Conservation (phyloP, 1,140 invertebrate species). For the Eumaeus atala region DNA sequence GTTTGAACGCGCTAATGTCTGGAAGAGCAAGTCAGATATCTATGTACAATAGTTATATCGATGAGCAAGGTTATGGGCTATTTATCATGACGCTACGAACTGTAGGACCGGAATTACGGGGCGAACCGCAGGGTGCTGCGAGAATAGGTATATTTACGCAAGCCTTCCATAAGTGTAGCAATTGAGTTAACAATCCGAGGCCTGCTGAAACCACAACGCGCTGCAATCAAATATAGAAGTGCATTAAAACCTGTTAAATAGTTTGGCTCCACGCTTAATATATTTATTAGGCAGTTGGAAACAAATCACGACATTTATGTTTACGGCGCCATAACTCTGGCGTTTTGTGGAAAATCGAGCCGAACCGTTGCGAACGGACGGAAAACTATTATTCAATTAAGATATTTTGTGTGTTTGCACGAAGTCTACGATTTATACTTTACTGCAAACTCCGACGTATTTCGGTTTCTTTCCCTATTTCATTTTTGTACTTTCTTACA, state of each 20-base stretch:
- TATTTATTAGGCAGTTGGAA: slow-evolving; percentile 12
- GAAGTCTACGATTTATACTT: not conserved
- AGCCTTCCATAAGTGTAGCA: too few species aligned
- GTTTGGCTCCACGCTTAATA: slow-evolving; percentile 12
- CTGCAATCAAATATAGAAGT: not conserved
- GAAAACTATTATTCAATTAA: slow-evolving; percentile 18
- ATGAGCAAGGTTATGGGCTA: too few species aligned
- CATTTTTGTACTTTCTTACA: too few species aligned
- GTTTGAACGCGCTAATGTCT: too few species aligned
- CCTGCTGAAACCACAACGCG: not conserved
- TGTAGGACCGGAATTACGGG: too few species aligned
- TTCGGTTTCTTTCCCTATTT: too few species aligned
- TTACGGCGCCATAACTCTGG: slow-evolving; percentile 8
- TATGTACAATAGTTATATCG: too few species aligned
- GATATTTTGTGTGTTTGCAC: slow-evolving; percentile 17
- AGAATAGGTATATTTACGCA: too few species aligned
- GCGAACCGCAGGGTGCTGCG: too few species aligned
- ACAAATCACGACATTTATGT: slow-evolving; percentile 12
- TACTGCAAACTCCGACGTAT: not conserved
- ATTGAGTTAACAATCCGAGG: too few species aligned
- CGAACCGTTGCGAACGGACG: not conserved
- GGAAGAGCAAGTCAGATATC: too few species aligned
- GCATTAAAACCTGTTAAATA: slow-evolving; percentile 11
- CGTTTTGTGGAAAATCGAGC: slow-evolving; percentile 12
- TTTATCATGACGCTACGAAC: too few species aligned